These are phyloP conservation scores for Spodoptera litura DNA, from an alignment of 1,140 invertebrate species.

Conservation along the genomic window DNA sequence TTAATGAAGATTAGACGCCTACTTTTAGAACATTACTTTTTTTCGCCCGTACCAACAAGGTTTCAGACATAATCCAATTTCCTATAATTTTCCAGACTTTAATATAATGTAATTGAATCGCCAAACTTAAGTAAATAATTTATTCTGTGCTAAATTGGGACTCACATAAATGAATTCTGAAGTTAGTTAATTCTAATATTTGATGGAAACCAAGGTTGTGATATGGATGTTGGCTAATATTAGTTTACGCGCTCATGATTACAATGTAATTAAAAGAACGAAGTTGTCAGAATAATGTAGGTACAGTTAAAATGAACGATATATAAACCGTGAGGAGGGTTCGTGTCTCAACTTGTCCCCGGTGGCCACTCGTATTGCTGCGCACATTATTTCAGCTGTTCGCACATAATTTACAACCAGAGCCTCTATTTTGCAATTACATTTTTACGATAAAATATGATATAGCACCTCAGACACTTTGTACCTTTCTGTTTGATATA, in stretches of 20 bases:
- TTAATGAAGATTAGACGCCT: conserved; percentile 29
- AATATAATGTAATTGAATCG: not conserved
- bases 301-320: conserved; percentile 53
- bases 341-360: conserved; percentile 52
- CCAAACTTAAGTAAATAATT: conserved; percentile 6
- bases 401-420: conserved; percentile 55
- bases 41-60: conserved; percentile 7
- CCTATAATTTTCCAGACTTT: conserved; percentile 10
- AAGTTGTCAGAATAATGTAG: conserved; percentile 1
- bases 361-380: conserved; percentile 49
- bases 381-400: conserved; percentile 52
- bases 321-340: conserved; percentile 50
- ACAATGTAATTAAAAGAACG: not conserved
- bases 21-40: conserved; percentile 24
- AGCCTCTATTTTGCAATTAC: conserved; percentile 50
- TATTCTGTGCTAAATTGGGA: conserved; percentile 2
- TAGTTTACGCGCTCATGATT: not conserved
- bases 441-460: conserved; percentile 36
- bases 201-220: not conserved
- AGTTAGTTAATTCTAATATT: not conserved
- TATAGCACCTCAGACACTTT: conserved; percentile 24
- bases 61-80: conserved; percentile 16
- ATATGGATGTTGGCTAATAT: too few relatives aligned
- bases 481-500: conserved; percentile 30
- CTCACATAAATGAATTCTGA: not conserved